Evolutionary conservation across 2,113 vertebrate genomes (phyloP).

Genomic region (Pteronura brasiliensis): DNA sequence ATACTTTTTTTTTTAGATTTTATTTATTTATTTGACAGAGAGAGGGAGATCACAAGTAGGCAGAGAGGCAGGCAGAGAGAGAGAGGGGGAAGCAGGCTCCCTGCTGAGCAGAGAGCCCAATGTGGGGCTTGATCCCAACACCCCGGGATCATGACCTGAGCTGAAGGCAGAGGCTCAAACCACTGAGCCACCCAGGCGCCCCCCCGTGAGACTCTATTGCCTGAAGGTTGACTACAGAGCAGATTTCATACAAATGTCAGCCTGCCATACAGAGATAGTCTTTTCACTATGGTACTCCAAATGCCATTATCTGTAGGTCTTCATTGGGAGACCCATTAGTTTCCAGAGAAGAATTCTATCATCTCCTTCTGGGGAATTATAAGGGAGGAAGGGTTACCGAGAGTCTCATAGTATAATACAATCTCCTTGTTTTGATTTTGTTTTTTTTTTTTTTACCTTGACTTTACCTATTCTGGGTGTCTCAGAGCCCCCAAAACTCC

Average conservation of each 20-base stretch:
- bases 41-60: too few relatives aligned
- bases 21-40: too few relatives aligned
- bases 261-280: rapidly evolving
- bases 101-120: too few relatives aligned
- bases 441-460: background rate
- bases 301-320: background rate
- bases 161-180: too few relatives aligned
- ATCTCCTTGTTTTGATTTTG: background rate
- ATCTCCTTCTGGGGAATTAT: background rate
- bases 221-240: background rate
- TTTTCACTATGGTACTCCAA: background rate
- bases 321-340: background rate
- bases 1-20: too few relatives aligned
- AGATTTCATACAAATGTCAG: background rate
- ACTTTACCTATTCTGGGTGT: background rate
- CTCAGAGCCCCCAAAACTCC: background rate
- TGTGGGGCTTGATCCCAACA: too few relatives aligned
- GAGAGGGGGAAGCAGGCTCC: too few relatives aligned
- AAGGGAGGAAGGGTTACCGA: background rate
- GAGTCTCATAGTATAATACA: background rate
- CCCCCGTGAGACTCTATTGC: background rate
- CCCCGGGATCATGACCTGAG: too few relatives aligned
- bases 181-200: too few relatives aligned
- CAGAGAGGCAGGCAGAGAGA: too few relatives aligned
- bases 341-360: background rate